Percentiles rank a stretch among this genome's conserved stretches.
Conservation (phyloP, 2,113 vertebrate species). For the Heterochromis multidens region DNA sequence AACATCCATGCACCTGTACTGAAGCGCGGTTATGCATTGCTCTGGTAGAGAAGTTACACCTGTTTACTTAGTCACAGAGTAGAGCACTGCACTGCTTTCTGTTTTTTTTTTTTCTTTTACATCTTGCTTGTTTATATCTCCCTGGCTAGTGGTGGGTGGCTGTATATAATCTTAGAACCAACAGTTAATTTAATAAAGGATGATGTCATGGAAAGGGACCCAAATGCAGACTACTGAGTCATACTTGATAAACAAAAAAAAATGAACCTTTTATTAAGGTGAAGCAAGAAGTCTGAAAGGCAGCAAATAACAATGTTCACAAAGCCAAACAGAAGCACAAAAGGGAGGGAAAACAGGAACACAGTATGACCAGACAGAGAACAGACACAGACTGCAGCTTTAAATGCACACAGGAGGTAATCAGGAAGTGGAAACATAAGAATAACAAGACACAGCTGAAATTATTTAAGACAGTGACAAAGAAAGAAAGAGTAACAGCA, state of each 20-base stretch:
- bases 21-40: too few relatives aligned
- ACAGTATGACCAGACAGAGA: background rate
- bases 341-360: background rate
- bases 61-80: background rate
- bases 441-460: background rate
- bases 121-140: background rate
- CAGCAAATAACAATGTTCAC: background rate
- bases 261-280: background rate
- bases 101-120: background rate
- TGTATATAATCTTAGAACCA: background rate
- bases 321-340: background rate
- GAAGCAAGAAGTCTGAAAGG: background rate
- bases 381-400: background rate
- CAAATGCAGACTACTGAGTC: background rate
- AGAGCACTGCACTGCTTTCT: background rate
- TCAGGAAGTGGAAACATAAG: background rate
- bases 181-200: background rate
- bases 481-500: background rate
- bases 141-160: background rate
- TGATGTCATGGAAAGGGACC: background rate
- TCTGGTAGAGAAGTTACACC: background rate
- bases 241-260: background rate
- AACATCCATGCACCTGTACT: too few relatives aligned
- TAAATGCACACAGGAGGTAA: background rate
- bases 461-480: background rate